A percentile compares a stretch with the other conserved stretches of the same genome.
Evolutionary conservation across 2,888 invertebrate genomes (phyloP).

Genomic region (Kryphioiulus occultus): DNA sequence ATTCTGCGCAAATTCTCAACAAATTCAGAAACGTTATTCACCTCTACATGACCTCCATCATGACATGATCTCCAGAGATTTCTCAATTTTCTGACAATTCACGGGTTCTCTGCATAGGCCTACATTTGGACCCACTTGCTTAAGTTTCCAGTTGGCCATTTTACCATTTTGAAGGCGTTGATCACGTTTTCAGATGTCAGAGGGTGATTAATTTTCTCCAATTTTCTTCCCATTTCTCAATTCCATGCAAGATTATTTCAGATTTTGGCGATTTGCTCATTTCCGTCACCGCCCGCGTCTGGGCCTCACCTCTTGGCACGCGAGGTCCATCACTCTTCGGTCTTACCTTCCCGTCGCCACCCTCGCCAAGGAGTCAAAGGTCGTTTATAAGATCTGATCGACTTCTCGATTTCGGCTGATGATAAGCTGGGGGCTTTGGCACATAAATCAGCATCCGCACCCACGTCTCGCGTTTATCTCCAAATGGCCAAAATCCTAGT

Average conservation of each 20-base stretch:
- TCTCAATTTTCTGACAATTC: too few species aligned
- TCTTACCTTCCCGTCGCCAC: not conserved
- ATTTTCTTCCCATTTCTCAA: not conserved
- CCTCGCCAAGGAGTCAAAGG: not conserved
- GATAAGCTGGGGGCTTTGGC: not conserved
- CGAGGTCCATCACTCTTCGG: not conserved
- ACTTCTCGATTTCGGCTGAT: not conserved
- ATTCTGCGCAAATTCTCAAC: too few species aligned
- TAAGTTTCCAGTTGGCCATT: too few species aligned
- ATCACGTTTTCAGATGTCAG: too few species aligned
- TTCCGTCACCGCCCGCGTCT: not conserved
- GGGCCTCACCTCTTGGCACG: not conserved
- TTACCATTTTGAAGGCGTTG: too few species aligned
- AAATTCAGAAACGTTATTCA: too few species aligned
- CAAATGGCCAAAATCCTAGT: not conserved
- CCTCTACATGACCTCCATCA: too few species aligned
- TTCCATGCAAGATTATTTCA: not conserved
- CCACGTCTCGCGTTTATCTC: not conserved
- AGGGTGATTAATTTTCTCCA: too few species aligned
- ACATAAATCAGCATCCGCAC: slow-evolving; percentile 4
- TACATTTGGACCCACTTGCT: too few species aligned
- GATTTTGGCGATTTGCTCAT: not conserved
- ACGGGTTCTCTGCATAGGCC: too few species aligned
- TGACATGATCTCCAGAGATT: too few species aligned
- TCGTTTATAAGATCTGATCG: slow-evolving; percentile 9